Base-by-base conservation (phyloP, 2,797 vertebrate species). In the Hipposideros larvatus region DNA sequence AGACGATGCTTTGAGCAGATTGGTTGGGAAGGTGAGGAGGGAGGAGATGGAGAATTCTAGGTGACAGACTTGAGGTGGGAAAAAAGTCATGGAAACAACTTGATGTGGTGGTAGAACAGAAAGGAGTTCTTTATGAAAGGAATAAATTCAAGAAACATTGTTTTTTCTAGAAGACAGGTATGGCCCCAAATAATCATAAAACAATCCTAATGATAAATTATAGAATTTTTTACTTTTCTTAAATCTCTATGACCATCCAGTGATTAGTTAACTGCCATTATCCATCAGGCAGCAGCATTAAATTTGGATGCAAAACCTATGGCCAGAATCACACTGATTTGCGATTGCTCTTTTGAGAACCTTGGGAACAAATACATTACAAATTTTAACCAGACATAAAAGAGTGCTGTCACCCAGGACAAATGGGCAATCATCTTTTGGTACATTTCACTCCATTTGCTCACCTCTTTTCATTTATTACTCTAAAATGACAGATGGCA, bases 401-500 rank as follows among this genome's bases (percentile, higher is more conserved):
- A 66, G 75, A 87, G 13, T 37, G 41, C 57, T 96, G 75, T 89
- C 13, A 51, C 46, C 13, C 4, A 91, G 79, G 22, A 79, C 26
- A 73, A 90, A 70, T 57, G 68, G 68, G 55, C 28, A 88, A 1
- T 68, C 28, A 73, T 78, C 55, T 92, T 91, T 86, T 48, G 82
- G 79, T 68, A 41, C 22, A 75, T 48, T 83, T 82, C 11, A 43
- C 11, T 94, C 46, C 79, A 65, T 87, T 97, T 70, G 13, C 37
- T 93, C 18, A 13, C 28, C 51, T 92, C 48, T 63, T 88, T 95
- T 71, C 11, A 63, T 78, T 95, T 87, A 77, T 68, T 82, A 31
- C 74, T 92, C 7, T 77, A 59, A 71, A 77, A 86, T 48, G 94
- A 51, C 65, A 95, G 89, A 94, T 80, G 71, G 80, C 57, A 73